Base-by-base conservation (phyloP, 2,113 vertebrate species). In the Pungitius pungitius region DNA sequence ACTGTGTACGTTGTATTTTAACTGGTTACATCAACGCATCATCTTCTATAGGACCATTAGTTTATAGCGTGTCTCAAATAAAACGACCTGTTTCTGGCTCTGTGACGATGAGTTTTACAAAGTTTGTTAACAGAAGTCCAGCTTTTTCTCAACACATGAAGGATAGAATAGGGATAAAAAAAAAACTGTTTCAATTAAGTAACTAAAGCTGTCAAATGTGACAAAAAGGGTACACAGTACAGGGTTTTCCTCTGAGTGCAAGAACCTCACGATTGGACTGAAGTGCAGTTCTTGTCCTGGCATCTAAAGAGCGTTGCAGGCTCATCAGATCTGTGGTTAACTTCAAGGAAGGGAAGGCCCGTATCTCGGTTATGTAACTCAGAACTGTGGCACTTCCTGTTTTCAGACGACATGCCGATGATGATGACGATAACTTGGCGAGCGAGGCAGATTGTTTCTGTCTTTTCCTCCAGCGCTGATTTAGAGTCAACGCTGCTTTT, bases 351-450 rank as follows among this genome's bases (percentile, higher is more conserved):
- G 51, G 51, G 62, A 83, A 63, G 65, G 75, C 2, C 26, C 20
- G 35, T 43, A 26, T n/a, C 42, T 9, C 27, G 26, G 24, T 55
- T 54, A 56, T 60, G 52, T 54, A 64, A 74, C 58, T 33, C 64
- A 42, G 47, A 72, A 54, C 52, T 72, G 64, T 11, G 69, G 58
- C 69, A 86, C 85, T 89, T 91, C 89, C 89, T 89, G 90, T 82
- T 81, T 72, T 67, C 79, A 82, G 82, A 82, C 83, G 51, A 73
- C 80, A 55, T 51, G 69, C 70, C 75, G 89, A 86, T 82, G 78
- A 56, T 64, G 78, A 11, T 58, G 78, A 9, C 79, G 90, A 88
- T 89, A 86, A 83, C 26, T 60, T 56, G 67, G 83, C 62, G 85
- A 51, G 52, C 47, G 81, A 39, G 2, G 56, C 40, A 26, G 26